Percentiles rank a stretch among this genome's conserved stretches.
phyloP scores from a whole-genome alignment of 2,113 vertebrate genomes.

The Lophotis ruficrista region DNA sequence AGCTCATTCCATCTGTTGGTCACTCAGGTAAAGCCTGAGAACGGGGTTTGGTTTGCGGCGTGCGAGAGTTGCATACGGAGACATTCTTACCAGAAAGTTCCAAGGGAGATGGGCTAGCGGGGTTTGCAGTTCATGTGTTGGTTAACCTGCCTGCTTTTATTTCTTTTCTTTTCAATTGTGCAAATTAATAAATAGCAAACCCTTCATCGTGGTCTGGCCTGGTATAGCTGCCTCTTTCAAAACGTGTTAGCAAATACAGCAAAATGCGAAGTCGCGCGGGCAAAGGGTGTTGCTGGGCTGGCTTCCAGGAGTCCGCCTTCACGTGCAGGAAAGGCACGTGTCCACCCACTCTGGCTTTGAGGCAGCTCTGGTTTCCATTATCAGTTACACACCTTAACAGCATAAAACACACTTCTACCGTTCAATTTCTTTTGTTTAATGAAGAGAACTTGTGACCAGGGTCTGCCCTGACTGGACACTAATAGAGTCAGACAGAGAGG shows the following conservation, averaged over 20 bases:
- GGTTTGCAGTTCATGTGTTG: neutral
- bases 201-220: neutral
- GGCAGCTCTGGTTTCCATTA: neutral
- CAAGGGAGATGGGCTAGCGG: neutral
- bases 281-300: neutral
- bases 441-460: neutral
- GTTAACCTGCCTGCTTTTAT: neutral
- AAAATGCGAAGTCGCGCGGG: neutral
- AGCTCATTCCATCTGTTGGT: neutral
- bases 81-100: neutral
- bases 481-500: neutral
- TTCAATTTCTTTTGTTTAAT: neutral
- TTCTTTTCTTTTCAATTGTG: neutral
- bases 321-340: neutral
- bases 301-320: neutral
- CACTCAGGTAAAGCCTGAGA: neutral
- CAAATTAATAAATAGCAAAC: neutral
- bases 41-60: rapidly evolving
- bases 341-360: neutral
- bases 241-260: rapidly evolving
- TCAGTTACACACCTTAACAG: neutral
- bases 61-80: neutral
- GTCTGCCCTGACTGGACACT: neutral
- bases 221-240: neutral
- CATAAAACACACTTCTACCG: neutral